A percentile compares a stretch with the other conserved stretches of the same genome.
Conservation (phyloP, 2,797 vertebrate genomes). For the Ataeniobius toweri region DNA sequence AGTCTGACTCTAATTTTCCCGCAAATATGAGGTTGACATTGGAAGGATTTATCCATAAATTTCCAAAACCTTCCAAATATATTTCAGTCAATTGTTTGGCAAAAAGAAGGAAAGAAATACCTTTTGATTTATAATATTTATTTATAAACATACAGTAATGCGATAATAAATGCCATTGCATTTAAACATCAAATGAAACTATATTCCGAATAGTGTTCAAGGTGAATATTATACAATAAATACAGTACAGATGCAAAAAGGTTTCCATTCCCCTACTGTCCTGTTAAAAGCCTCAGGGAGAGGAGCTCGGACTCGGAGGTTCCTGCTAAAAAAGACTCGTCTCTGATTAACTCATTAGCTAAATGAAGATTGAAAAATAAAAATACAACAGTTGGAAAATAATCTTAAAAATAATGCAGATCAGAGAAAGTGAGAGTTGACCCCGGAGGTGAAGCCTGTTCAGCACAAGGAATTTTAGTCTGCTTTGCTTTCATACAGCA, state of each 20-base stretch:
- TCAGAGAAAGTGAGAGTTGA: slow-evolving; percentile 70
- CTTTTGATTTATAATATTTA: slow-evolving; percentile 84
- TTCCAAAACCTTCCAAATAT: background rate
- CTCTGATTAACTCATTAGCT: slow-evolving; percentile 69
- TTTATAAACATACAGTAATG: slow-evolving; percentile 98
- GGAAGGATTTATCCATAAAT: background rate
- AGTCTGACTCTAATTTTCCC: background rate
- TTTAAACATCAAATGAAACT: slow-evolving; percentile 87
- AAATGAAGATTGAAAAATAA: slow-evolving; percentile 67
- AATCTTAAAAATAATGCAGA: slow-evolving; percentile 81
- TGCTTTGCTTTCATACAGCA: slow-evolving; percentile 63
- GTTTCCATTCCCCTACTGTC: slow-evolving; percentile 73
- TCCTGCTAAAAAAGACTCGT: slow-evolving; percentile 70
- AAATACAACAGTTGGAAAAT: slow-evolving; percentile 63
- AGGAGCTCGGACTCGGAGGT: slow-evolving; percentile 66
- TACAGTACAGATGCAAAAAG: slow-evolving; percentile 87
- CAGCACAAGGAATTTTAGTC: slow-evolving; percentile 27
- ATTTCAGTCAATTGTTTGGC: background rate
- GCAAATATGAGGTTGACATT: background rate
- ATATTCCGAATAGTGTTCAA: slow-evolving; percentile 82
- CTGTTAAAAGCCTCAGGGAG: slow-evolving; percentile 73
- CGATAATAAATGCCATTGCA: slow-evolving; percentile 94
- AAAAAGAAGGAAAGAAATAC: background rate
- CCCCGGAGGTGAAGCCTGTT: slow-evolving; percentile 71
- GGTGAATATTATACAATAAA: slow-evolving; percentile 95